Evolutionary conservation across 2,797 vertebrate species (phyloP).

Genomic region (Heliangelus exortis): DNA sequence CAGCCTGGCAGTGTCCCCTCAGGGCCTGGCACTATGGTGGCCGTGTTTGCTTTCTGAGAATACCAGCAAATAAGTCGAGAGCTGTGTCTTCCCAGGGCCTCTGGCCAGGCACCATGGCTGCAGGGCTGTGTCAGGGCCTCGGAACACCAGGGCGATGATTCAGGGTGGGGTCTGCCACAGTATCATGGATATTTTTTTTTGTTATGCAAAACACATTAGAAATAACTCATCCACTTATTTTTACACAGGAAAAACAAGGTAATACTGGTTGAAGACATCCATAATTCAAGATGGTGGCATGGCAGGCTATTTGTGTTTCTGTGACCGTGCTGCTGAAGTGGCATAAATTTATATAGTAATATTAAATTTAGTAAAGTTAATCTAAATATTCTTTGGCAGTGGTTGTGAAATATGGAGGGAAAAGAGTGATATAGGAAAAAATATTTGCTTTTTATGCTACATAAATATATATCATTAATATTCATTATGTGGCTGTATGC

Average conservation of each 20-base stretch:
- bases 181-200: not conserved
- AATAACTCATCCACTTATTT: not conserved
- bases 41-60: not conserved
- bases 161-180: not conserved
- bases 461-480: not conserved
- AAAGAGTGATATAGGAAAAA: not conserved
- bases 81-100: not conserved
- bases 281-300: not conserved
- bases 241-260: not conserved
- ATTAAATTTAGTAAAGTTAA: not conserved
- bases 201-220: not conserved
- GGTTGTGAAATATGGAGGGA: not conserved
- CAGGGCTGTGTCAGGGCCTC: not conserved
- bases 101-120: not conserved
- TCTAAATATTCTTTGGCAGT: not conserved
- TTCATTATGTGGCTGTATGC: not conserved
- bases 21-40: not conserved
- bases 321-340: not conserved
- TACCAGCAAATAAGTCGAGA: not conserved
- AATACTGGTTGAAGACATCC: not conserved
- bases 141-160: not conserved
- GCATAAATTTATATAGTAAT: not conserved
- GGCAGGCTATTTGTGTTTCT: not conserved
- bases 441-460: not conserved
- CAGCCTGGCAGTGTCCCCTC: not conserved